Evolutionary conservation across 1,140 invertebrate genomes (phyloP).

Genomic region (Psilanteris sp.): DNA sequence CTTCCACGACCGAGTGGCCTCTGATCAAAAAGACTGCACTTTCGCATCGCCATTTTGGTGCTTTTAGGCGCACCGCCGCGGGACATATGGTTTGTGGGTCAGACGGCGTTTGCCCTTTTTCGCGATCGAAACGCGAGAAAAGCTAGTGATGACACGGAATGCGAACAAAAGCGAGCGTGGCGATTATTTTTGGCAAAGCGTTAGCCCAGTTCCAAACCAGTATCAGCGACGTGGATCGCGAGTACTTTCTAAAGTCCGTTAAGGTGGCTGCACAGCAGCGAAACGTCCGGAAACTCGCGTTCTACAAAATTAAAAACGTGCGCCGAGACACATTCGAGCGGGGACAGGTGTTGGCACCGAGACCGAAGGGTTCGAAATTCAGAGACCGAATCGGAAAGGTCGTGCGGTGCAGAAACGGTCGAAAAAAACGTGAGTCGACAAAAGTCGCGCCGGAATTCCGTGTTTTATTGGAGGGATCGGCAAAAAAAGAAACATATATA

Average conservation of each 20-base stretch:
- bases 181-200: conserved; percentile 41
- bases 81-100: too few species aligned
- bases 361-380: conserved; percentile 7
- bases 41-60: too few species aligned
- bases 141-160: too few species aligned
- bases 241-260: conserved; percentile 75
- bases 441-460: background rate
- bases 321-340: background rate
- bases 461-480: background rate
- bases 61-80: too few species aligned
- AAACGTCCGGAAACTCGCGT: conserved; percentile 64
- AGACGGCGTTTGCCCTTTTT: background rate
- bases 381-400: background rate
- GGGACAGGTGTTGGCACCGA: conserved; percentile 18
- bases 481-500: conserved; percentile 3
- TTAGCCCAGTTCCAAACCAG: conserved; percentile 60
- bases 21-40: too few species aligned
- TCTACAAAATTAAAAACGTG: conserved; percentile 52
- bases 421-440: background rate
- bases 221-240: conserved; percentile 38
- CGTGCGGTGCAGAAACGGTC: background rate
- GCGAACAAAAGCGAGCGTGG: conserved; percentile 32
- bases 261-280: conserved; percentile 66
- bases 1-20: too few species aligned
- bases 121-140: background rate